phyloP scores from a whole-genome alignment of 2,888 invertebrate genomes.

The Chloromyia formosa region DNA sequence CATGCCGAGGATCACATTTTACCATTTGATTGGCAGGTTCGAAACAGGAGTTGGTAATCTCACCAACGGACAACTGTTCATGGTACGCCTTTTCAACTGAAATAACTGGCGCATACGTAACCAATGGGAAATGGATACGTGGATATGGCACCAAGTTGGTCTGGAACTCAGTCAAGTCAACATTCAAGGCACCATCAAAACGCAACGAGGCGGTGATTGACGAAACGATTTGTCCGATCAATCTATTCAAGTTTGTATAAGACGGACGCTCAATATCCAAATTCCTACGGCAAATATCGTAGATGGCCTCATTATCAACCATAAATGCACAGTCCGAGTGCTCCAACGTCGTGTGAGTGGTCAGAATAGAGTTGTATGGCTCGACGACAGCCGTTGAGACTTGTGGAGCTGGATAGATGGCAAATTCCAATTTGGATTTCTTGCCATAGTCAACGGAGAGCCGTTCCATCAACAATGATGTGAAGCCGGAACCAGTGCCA shows the following conservation, averaged over 20 bases:
- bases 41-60: conserved; percentile 91
- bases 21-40: conserved; percentile 93
- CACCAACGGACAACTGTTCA: conserved; percentile 83
- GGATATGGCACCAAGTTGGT: conserved; percentile 91
- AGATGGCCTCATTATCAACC: conserved; percentile 86
- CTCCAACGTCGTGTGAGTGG: conserved; percentile 81
- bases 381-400: conserved; percentile 77
- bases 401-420: conserved; percentile 74
- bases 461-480: conserved; percentile 73
- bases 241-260: conserved; percentile 90
- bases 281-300: conserved; percentile 89
- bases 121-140: conserved; percentile 61
- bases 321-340: conserved; percentile 93
- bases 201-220: conserved; percentile 89
- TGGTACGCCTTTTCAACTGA: conserved; percentile 90
- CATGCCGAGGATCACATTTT: conserved; percentile 85
- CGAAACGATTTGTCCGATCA: conserved; percentile 90
- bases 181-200: conserved; percentile 79
- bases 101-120: conserved; percentile 86
- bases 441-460: conserved; percentile 74
- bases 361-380: conserved; percentile 94
- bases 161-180: conserved; percentile 89
- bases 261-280: conserved; percentile 91
- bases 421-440: conserved; percentile 72
- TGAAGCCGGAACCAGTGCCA: conserved; percentile 73